Evolutionary conservation across 2,113 vertebrate species (phyloP).

Genomic region (Xyrauchen texanus): DNA sequence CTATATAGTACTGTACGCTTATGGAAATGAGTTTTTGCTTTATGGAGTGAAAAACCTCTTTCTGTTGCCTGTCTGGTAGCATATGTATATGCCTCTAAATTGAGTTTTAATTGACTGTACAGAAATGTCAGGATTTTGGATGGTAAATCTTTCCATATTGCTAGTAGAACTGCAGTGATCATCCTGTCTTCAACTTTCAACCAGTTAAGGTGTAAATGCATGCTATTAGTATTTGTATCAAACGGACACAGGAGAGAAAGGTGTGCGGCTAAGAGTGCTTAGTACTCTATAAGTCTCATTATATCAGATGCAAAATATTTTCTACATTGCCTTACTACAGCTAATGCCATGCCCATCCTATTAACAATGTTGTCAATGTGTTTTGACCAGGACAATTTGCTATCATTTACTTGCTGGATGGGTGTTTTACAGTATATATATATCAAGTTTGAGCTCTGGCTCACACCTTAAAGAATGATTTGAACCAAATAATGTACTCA

Average conservation of each 20-base stretch:
- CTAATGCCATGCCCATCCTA: neutral
- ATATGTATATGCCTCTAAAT: too few relatives aligned
- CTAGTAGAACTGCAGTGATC: neutral
- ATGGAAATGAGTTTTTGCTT: too few relatives aligned
- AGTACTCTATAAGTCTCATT: neutral
- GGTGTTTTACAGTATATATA: too few relatives aligned
- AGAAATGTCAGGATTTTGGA: neutral
- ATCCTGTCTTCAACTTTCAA: neutral
- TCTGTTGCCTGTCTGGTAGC: too few relatives aligned
- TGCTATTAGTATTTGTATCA: neutral
- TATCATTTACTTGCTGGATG: neutral
- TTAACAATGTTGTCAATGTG: too few relatives aligned
- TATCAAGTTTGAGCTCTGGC: too few relatives aligned
- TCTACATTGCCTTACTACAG: neutral
- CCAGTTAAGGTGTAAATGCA: neutral
- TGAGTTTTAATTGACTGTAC: too few relatives aligned
- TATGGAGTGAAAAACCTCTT: too few relatives aligned
- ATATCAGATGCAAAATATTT: neutral
- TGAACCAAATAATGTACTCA: too few relatives aligned
- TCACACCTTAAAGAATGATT: too few relatives aligned
- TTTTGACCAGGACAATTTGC: neutral
- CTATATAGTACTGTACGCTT: too few relatives aligned
- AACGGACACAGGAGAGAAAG: neutral
- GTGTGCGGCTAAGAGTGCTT: too few relatives aligned
- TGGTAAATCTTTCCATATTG: neutral